phyloP scores from a whole-genome alignment of 2,113 vertebrate species.

The Micronycteris hirsuta region DNA sequence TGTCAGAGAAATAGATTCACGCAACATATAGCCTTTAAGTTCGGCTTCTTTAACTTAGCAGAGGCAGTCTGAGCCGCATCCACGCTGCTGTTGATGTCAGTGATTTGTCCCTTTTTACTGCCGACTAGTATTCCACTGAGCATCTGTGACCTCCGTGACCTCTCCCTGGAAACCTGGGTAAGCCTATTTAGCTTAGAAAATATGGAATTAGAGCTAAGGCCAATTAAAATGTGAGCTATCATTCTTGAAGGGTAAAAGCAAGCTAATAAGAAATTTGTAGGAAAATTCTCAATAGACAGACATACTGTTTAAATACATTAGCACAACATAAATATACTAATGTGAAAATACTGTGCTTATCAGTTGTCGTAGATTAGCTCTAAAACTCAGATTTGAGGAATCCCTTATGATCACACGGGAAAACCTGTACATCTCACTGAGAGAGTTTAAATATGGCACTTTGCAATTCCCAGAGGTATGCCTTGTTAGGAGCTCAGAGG shows the following conservation, averaged over 20 bases:
- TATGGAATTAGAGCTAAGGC: background rate
- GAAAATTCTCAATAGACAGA: conserved; percentile 61
- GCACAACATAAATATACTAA: conserved; percentile 72
- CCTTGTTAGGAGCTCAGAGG: conserved; percentile 71
- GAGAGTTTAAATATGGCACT: conserved; percentile 74
- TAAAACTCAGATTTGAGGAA: conserved; percentile 70
- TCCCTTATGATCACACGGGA: conserved; percentile 71
- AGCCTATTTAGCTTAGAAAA: background rate
- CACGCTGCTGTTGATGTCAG: background rate
- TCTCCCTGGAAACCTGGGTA: background rate
- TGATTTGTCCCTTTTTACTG: background rate
- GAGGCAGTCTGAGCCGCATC: background rate
- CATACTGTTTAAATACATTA: conserved; percentile 73
- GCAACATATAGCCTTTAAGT: background rate
- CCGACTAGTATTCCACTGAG: background rate
- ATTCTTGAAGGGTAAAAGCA: conserved; percentile 39
- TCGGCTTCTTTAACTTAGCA: background rate
- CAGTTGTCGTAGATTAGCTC: conserved; percentile 74
- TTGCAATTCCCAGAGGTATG: conserved; percentile 73
- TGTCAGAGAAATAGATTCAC: background rate
- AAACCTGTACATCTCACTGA: conserved; percentile 69
- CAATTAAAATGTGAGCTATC: background rate
- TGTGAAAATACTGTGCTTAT: conserved; percentile 74
- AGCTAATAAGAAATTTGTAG: conserved; percentile 48
- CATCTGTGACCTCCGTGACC: background rate